Evolutionary conservation across 2,113 vertebrate species (phyloP), one percentile per base, ranked within the genome.

Genomic region (Otolemur garnettii): DNA sequence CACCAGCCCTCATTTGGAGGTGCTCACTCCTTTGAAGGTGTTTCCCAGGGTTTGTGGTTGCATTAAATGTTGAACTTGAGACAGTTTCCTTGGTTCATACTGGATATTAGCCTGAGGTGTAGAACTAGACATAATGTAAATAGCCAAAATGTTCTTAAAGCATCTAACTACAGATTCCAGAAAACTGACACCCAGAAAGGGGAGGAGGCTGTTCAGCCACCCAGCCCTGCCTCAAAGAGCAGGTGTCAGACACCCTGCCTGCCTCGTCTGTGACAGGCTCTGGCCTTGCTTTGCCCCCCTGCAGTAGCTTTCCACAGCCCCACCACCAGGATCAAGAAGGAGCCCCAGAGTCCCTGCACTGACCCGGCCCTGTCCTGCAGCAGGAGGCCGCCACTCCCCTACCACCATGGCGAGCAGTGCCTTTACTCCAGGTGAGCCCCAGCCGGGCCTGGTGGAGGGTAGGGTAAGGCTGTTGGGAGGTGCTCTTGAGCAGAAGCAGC

Each of bases 231-330:
- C 55, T 85, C 77, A 68, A 60, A 79, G 77, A 81, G n/a, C 78
- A 84, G 19, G 33, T 45, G 57, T 42, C 30, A 1, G 50, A 50
- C 35, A 22, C 75, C n/a, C 68, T 69, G 42, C n/a, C 80, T 17
- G 87, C 64, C 66, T 19, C 71, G 22, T 71, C 5, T 22, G 55
- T 91, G 93, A 96, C 93, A 7, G 45, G 24, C 19, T 80, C 74
- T 55, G 80, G 30, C 64, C 80, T 79, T 64, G 55, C 66, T 75
- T 72, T 92, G n/a, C 24, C 79, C 64, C 77, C 68, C 90, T 10
- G 0, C 98, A 99, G 99, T 99, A 98, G 99, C 99, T 94, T 99
- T 99, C 97, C 99, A 99, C 98, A 99, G 99, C 93, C 99, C 99
- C 4, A 99, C 99, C 19, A 99, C 99, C 93, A 99, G 99, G 97